Evolutionary conservation across 1,140 invertebrate genomes (phyloP).

Genomic region (Drosophila ironensis): DNA sequence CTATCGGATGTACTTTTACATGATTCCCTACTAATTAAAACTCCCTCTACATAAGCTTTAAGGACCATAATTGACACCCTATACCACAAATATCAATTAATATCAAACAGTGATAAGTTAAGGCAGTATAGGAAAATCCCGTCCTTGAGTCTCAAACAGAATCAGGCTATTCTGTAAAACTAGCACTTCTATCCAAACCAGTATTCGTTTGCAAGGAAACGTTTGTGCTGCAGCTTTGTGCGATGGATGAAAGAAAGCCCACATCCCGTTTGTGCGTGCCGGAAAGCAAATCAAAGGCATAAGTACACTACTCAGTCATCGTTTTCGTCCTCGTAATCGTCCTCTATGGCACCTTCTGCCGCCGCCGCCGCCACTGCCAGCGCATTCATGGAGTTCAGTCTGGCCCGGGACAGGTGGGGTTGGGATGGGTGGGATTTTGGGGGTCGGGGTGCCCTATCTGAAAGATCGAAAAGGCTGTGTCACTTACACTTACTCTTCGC

Average conservation of each 20-base stretch:
- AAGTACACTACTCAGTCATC: conserved; percentile 44
- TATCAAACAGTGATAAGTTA: too few species aligned
- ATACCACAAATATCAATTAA: too few species aligned
- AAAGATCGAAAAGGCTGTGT: conserved; percentile 46
- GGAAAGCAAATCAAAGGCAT: conserved; percentile 3
- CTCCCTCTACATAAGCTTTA: too few species aligned
- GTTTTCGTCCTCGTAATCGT: conserved; percentile 52
- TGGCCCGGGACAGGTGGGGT: conserved; percentile 2
- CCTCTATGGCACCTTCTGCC: conserved; percentile 52
- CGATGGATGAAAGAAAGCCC: neutral
- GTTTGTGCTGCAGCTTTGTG: neutral
- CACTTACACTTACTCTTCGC: conserved; percentile 75
- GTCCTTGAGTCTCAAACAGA: too few species aligned
- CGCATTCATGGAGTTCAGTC: conserved; percentile 13
- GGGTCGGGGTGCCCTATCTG: conserved; percentile 45
- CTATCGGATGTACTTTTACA: too few species aligned
- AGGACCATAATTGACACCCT: too few species aligned
- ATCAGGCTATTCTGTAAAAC: too few species aligned
- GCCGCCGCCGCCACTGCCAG: conserved; percentile 46
- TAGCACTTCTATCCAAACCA: too few species aligned
- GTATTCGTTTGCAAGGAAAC: too few species aligned
- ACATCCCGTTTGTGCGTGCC: conserved; percentile 6
- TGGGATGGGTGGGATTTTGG: conserved; percentile 2
- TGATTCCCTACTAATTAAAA: too few species aligned
- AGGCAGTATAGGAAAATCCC: too few species aligned